Base-by-base conservation (phyloP, 2,113 vertebrate genomes). In the Paratilapia polleni region DNA sequence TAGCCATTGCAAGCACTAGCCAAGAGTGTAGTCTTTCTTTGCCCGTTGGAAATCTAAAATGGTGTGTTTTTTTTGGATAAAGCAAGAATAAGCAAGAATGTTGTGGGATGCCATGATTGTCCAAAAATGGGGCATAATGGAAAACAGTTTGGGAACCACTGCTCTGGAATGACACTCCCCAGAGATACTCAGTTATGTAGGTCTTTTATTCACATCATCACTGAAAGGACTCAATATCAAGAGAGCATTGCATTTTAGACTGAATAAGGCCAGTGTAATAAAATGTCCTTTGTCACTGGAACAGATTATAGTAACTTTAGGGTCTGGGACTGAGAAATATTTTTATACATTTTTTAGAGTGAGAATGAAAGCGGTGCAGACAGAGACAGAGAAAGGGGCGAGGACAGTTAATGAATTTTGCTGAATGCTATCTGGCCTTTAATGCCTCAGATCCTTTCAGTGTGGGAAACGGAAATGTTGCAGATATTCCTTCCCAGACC, bases 401-500 rank as follows among this genome's bases (percentile, higher is more conserved):
- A 63, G 57, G 49, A 34, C 41, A 59, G 6, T 64, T 36, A 74
- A 28, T 70, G 28, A 34, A 52, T 79, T 8, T 59, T 12, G 22
- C 64, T 59, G 77, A 54, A 60, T 22, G 34, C 60, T 52, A 20
- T 19, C 34, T 14, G 77, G 31, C 19, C 58, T 76, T 66, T 74
- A 41, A 36, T 36, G 63, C 36, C 22, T 78, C 64, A 15, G 34
- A 36, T 38, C 49, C 54, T 81, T 24, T 81, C 17, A 20, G n/a
- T 12, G 54, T 87, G 68, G 68, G 62, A 78, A 64, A 68, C 2
- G 52, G 60, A 63, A n/a, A 19, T 22, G 28, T 81, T 80, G 38
- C 34, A 84, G 75, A 83, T 77, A 49, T 79, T 80, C 1, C 49
- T 17, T 31, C 57, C 31, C 80, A 52, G 75, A 70, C 61, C 43